A percentile compares a stretch with the other conserved stretches of the same genome.
Conservation (phyloP, 37 sponge, comb jelly and placozoan genomes). For the Spongilla lacustris region DNA sequence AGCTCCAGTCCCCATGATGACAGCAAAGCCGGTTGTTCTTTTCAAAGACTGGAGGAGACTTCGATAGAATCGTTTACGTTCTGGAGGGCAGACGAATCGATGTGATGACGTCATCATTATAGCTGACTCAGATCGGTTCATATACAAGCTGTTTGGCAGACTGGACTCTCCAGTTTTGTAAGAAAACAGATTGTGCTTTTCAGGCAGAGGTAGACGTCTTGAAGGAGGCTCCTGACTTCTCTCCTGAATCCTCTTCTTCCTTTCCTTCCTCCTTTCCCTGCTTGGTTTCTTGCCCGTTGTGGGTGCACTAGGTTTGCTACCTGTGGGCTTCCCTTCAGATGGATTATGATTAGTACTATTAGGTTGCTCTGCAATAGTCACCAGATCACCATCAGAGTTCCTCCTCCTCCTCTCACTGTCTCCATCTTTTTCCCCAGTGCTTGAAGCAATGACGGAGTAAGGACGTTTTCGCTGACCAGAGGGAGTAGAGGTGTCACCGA, state of each 20-base stretch:
- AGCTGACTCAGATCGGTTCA: constrained; percentile 28
- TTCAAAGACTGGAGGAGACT: constrained; percentile 34
- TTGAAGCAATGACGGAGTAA: too few species aligned
- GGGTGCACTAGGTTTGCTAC: neutral
- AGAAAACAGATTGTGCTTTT: too few species aligned
- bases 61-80: constrained; percentile 61
- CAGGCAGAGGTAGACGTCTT: neutral
- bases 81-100: constrained; percentile 34
- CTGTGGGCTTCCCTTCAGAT: too few species aligned
- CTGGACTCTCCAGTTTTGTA: too few species aligned
- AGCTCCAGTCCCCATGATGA: too few species aligned
- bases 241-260: constrained; percentile 4
- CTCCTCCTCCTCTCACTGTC: too few species aligned
- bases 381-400: too few species aligned
- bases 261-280: neutral
- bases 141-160: neutral
- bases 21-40: constrained; percentile 15
- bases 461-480: neutral
- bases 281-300: neutral
- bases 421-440: too few species aligned
- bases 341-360: too few species aligned
- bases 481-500: neutral
- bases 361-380: too few species aligned
- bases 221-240: neutral
- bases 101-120: neutral